Evolutionary conservation across 1,140 invertebrate genomes (phyloP).

Genomic region (Pseudomyrmex flavicornis): DNA sequence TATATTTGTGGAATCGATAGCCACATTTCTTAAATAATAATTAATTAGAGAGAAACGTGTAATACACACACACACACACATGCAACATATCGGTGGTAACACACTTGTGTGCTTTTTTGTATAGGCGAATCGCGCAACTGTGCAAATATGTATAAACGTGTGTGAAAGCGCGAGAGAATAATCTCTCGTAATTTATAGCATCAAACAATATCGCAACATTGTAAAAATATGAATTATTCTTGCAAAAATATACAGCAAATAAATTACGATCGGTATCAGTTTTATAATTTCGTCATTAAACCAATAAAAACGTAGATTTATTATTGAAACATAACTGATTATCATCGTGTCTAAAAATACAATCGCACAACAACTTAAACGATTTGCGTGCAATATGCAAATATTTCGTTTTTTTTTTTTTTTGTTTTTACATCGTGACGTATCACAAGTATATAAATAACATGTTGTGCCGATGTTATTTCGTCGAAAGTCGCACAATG

Average conservation of each 20-base stretch:
- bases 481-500: slow-evolving; percentile 15
- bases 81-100: neutral
- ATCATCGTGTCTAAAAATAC: neutral
- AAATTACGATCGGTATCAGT: slow-evolving; percentile 32
- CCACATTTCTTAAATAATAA: slow-evolving; percentile 50
- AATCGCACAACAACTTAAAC: neutral
- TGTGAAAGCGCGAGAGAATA: slow-evolving; percentile 11
- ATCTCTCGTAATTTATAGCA: slow-evolving; percentile 31
- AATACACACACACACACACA: neutral
- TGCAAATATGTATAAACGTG: slow-evolving; percentile 30
- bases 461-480: neutral
- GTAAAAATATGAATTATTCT: neutral
- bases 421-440: no score
- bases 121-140: slow-evolving; percentile 32
- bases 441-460: no score
- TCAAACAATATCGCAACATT: neutral
- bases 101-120: slow-evolving; percentile 1
- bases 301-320: neutral
- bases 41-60: slow-evolving; percentile 37
- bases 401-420: no score
- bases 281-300: slow-evolving; percentile 2
- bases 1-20: slow-evolving; percentile 26
- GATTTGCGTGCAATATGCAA: no score
- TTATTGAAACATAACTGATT: neutral
- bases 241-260: neutral